Conservation (phyloP, 2,797 vertebrate species). For the Tokudaia tokunoshimensis region DNA sequence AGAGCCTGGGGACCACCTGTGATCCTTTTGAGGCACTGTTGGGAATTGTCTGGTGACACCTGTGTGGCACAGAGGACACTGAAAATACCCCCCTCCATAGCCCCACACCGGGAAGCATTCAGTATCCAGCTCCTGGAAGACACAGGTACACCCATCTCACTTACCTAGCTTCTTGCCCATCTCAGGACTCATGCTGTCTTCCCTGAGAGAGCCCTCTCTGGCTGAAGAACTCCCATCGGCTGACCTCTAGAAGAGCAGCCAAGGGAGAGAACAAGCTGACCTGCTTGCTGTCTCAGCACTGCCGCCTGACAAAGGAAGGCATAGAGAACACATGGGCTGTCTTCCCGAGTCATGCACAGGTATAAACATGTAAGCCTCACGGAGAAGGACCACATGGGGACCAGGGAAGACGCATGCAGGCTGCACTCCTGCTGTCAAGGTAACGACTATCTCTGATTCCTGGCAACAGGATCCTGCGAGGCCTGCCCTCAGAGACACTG, state of each 20-base stretch:
- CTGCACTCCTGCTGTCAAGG: slow-evolving; percentile 76
- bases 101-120: not conserved
- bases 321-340: not conserved
- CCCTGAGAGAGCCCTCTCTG: not conserved
- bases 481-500: slow-evolving; percentile 68
- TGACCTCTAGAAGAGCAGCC: not conserved
- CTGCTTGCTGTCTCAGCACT: not conserved
- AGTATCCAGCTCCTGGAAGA: not conserved
- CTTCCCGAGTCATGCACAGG: slow-evolving; percentile 40
- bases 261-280: not conserved
- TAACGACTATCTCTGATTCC: slow-evolving; percentile 72
- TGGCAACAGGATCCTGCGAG: slow-evolving; percentile 79
- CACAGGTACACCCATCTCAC: not conserved
- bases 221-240: not conserved
- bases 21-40: not conserved
- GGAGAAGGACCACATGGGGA: slow-evolving; percentile 69
- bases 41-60: not conserved
- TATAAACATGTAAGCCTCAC: slow-evolving; percentile 55
- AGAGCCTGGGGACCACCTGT: not conserved
- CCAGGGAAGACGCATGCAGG: slow-evolving; percentile 15
- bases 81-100: not conserved
- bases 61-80: not conserved
- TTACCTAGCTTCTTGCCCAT: slow-evolving; percentile 67
- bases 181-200: slow-evolving; percentile 55
- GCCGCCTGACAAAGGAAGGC: slow-evolving; percentile 39